A percentile compares a stretch with the other conserved stretches of the same genome.
Conservation (phyloP, 1,140 invertebrate genomes). For the Aricia agestis region DNA sequence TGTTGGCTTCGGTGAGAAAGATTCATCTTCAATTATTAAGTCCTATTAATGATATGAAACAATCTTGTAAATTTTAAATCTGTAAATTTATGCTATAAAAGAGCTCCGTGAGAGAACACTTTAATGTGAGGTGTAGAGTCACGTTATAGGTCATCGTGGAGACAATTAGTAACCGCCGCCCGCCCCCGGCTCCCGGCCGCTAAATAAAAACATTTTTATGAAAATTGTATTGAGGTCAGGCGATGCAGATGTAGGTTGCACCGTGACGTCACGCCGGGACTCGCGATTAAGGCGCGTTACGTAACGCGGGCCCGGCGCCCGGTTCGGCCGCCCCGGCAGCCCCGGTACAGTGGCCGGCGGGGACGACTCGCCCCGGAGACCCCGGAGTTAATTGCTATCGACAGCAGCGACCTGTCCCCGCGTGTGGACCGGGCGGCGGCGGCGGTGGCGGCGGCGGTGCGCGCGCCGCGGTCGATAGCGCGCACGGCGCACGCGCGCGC, state of each 20-base stretch:
- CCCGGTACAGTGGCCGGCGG: background rate
- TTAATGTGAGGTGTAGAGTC: too few relatives aligned
- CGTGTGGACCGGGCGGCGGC: constrained; percentile 48
- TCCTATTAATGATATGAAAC: too few relatives aligned
- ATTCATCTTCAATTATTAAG: too few relatives aligned
- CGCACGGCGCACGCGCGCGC: constrained; percentile 47
- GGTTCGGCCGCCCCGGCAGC: constrained; percentile 2
- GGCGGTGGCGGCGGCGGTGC: constrained; percentile 44
- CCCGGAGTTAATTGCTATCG: constrained; percentile 33
- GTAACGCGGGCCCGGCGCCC: constrained; percentile 37
- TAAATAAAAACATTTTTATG: constrained; percentile 38
- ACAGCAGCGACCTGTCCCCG: constrained; percentile 48
- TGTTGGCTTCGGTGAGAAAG: too few relatives aligned
- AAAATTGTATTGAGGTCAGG: constrained; percentile 59
- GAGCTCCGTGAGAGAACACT: too few relatives aligned
- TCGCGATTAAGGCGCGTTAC: constrained; percentile 29
- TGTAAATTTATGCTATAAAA: too few relatives aligned
- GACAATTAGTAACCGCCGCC: constrained; percentile 10
- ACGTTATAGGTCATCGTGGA: background rate
- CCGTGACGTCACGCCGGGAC: constrained; percentile 26
- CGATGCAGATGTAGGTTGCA: constrained; percentile 42
- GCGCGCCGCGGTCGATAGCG: constrained; percentile 59
- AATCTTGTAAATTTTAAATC: too few relatives aligned
- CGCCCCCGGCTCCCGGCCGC: background rate
- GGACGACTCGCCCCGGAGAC: background rate